phyloP scores from a whole-genome alignment of 1,140 invertebrate genomes.

The Drosophila cardini region DNA sequence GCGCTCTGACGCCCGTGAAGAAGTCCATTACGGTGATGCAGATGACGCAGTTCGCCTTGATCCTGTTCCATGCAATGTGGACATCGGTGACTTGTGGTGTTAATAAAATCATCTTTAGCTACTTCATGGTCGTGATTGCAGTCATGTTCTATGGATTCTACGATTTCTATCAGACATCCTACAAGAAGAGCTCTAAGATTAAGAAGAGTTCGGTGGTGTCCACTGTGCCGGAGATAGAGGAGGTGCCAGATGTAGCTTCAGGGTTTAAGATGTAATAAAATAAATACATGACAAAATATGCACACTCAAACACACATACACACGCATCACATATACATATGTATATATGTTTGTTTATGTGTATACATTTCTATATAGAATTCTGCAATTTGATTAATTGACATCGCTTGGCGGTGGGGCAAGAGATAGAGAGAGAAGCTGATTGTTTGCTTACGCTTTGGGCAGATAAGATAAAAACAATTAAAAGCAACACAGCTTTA shows the following conservation, averaged over 20 bases:
- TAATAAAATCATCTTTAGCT: slow-evolving; percentile 80
- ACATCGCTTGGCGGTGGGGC: neutral
- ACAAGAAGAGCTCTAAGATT: slow-evolving; percentile 61
- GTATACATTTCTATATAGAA: slow-evolving; percentile 1
- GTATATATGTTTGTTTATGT: neutral
- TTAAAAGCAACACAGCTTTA: slow-evolving; percentile 15
- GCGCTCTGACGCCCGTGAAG: slow-evolving; percentile 75
- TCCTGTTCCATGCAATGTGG: slow-evolving; percentile 85
- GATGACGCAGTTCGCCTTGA: slow-evolving; percentile 88
- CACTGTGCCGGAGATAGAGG: neutral
- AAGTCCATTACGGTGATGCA: slow-evolving; percentile 84
- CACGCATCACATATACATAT: slow-evolving; percentile 1
- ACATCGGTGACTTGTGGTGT: slow-evolving; percentile 42
- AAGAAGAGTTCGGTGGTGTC: slow-evolving; percentile 11
- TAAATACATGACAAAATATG: slow-evolving; percentile 18
- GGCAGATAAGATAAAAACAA: slow-evolving; percentile 46
- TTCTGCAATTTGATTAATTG: slow-evolving; percentile 43
- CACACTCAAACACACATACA: neutral
- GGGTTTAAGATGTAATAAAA: slow-evolving; percentile 10
- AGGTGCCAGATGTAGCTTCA: neutral
- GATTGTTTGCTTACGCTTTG: slow-evolving; percentile 9
- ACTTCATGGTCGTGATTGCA: slow-evolving; percentile 86
- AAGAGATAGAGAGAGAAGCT: slow-evolving; percentile 8
- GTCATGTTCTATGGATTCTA: slow-evolving; percentile 90
- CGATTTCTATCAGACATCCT: slow-evolving; percentile 88